Evolutionary conservation across 2,113 vertebrate genomes (phyloP).

Genomic region (Labeo rohita): DNA sequence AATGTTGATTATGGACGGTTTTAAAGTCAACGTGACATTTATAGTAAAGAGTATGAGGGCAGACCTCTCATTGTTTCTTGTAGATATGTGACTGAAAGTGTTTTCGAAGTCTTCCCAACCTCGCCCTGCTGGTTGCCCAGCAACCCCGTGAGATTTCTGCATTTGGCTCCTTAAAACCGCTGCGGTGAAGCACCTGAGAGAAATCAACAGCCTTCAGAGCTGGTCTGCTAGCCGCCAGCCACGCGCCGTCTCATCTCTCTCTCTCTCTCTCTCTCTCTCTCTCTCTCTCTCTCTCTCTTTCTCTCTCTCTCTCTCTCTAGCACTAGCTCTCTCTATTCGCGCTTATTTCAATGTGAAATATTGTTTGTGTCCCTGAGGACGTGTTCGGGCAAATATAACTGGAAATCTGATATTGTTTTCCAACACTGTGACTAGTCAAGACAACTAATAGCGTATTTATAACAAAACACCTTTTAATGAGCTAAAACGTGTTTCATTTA

Average conservation of each 20-base stretch:
- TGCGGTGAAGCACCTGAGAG: conserved; percentile 19
- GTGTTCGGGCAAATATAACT: not conserved
- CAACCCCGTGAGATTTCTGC: conserved; percentile 27
- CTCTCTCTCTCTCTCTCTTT: not conserved
- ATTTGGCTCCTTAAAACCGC: conserved; percentile 11
- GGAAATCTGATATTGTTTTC: not conserved
- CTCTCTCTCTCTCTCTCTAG: not conserved
- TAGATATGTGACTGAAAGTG: conserved; percentile 1
- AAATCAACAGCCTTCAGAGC: conserved; percentile 16
- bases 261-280: not conserved
- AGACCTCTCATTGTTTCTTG: not conserved
- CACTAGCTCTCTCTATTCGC: not conserved
- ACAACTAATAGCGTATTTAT: not conserved
- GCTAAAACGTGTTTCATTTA: not conserved
- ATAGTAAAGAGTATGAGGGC: not conserved
- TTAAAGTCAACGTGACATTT: not conserved
- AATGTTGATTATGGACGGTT: not conserved
- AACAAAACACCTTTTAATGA: not conserved
- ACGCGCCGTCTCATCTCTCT: not conserved
- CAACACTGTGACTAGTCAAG: not conserved
- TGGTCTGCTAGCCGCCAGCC: not conserved
- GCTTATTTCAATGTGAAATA: conserved; percentile 28
- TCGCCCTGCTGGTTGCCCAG: not conserved
- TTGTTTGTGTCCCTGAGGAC: not conserved
- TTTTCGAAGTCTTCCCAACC: conserved; percentile 8